phyloP scores from a whole-genome alignment of 2,888 invertebrate genomes.

The Gymnosoma rotundatum region DNA sequence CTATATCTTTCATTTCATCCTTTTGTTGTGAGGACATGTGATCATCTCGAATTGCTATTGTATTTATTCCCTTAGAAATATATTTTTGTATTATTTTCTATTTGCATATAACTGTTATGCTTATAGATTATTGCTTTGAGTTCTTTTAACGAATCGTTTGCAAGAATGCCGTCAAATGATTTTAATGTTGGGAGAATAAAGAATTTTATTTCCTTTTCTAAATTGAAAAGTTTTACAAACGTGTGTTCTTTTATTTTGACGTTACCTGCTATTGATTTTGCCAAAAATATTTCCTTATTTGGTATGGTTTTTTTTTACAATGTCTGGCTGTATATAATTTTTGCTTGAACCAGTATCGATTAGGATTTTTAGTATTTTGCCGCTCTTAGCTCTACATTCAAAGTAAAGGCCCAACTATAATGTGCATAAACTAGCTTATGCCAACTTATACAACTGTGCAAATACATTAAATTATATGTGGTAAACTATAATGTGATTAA shows the following conservation, averaged over 20 bases:
- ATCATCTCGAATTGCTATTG: constrained; percentile 7
- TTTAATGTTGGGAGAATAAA: constrained; percentile 16
- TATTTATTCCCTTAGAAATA: not conserved
- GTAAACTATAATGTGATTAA: too few species aligned
- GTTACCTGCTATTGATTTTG: too few species aligned
- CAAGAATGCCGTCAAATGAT: constrained; percentile 11
- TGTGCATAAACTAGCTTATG: too few species aligned
- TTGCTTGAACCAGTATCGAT: constrained; percentile 3
- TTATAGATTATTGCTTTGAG: not conserved
- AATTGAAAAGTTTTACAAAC: not conserved
- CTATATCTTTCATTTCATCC: too few species aligned
- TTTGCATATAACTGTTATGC: not conserved
- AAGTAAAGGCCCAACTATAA: too few species aligned
- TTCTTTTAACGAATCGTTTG: constrained; percentile 13
- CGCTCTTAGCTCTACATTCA: constrained; percentile 16
- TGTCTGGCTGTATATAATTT: too few species aligned
- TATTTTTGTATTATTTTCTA: not conserved
- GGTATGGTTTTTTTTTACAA: too few species aligned
- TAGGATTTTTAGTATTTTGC: constrained; percentile 1
- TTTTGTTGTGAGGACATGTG: not conserved
- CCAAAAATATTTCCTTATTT: too few species aligned
- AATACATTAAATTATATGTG: too few species aligned
- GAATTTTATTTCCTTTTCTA: constrained; percentile 1
- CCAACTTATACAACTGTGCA: too few species aligned
- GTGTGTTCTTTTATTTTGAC: too few species aligned